A percentile compares a stretch with the other conserved stretches of the same genome.
phyloP scores from a whole-genome alignment of 2,888 invertebrate species.

The Chloroclysta siterata region DNA sequence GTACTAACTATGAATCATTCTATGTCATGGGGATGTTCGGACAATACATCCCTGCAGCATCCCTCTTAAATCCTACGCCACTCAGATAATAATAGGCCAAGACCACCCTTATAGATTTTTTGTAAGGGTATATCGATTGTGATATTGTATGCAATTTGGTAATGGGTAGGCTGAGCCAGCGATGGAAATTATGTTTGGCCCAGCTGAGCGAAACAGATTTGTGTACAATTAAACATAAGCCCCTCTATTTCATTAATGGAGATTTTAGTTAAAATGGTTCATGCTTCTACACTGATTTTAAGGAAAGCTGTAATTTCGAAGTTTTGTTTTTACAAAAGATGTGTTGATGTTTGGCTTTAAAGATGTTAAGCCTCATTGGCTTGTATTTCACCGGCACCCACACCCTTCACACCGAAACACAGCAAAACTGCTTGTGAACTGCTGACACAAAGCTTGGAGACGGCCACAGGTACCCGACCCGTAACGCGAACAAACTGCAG shows the following conservation, averaged over 20 bases:
- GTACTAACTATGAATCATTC: slow-evolving; percentile 10
- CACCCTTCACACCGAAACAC: no score
- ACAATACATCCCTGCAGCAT: slow-evolving; percentile 52
- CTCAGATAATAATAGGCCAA: slow-evolving; percentile 40
- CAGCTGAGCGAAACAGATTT: background rate
- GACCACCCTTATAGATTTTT: slow-evolving; percentile 34
- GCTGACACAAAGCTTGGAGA: no score
- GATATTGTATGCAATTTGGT: slow-evolving; percentile 24
- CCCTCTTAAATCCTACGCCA: slow-evolving; percentile 39
- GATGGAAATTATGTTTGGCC: background rate
- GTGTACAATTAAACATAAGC: background rate
- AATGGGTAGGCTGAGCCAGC: slow-evolving; percentile 19
- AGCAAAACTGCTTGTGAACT: no score
- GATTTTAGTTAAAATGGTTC: no score
- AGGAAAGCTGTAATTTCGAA: no score
- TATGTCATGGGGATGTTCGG: slow-evolving; percentile 29
- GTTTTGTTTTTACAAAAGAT: no score
- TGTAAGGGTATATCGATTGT: slow-evolving; percentile 15
- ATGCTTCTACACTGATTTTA: no score
- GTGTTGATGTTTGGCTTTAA: no score
- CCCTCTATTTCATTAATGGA: background rate
- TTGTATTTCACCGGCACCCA: no score
- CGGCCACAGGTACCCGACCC: no score
- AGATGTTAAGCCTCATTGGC: no score
- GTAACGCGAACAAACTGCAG: no score